Conservation (phyloP, 2,797 vertebrate species). For the Champsocephalus gunnari region DNA sequence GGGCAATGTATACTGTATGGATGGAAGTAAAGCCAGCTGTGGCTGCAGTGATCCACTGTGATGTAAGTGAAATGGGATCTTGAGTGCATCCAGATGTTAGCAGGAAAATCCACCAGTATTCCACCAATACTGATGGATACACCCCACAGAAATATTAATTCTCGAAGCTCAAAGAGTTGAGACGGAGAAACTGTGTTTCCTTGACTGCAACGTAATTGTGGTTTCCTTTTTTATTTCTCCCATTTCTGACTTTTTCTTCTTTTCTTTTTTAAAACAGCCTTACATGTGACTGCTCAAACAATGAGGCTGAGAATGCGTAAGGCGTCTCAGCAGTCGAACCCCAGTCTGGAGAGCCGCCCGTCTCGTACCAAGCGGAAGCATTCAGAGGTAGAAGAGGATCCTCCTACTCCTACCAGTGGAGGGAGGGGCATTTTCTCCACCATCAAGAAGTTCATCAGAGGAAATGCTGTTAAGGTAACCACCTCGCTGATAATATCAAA, state of each 20-base stretch:
- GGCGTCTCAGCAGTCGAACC: constrained; percentile 93
- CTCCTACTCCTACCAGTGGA: constrained; percentile 86
- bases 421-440: constrained; percentile 93
- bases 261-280: constrained; percentile 74
- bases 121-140: constrained; percentile 44
- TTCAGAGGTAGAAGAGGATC: constrained; percentile 91
- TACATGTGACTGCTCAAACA: constrained; percentile 93
- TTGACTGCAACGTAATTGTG: background rate
- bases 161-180: constrained; percentile 8
- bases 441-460: constrained; percentile 97
- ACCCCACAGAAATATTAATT: constrained; percentile 12
- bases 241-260: too few relatives aligned
- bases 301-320: constrained; percentile 99
- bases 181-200: background rate
- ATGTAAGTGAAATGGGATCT: constrained; percentile 84
- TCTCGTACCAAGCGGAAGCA: constrained; percentile 94
- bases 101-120: constrained; percentile 56
- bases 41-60: constrained; percentile 74
- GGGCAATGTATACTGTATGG: constrained; percentile 35
- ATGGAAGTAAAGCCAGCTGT: constrained; percentile 75
- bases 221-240: background rate
- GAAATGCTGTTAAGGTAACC: constrained; percentile 93
- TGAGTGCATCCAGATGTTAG: constrained; percentile 86
- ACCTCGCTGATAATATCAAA: constrained; percentile 5
- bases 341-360: constrained; percentile 86